Evolutionary conservation across 2,797 vertebrate species (phyloP).

Genomic region (Phoeniculus purpureus): DNA sequence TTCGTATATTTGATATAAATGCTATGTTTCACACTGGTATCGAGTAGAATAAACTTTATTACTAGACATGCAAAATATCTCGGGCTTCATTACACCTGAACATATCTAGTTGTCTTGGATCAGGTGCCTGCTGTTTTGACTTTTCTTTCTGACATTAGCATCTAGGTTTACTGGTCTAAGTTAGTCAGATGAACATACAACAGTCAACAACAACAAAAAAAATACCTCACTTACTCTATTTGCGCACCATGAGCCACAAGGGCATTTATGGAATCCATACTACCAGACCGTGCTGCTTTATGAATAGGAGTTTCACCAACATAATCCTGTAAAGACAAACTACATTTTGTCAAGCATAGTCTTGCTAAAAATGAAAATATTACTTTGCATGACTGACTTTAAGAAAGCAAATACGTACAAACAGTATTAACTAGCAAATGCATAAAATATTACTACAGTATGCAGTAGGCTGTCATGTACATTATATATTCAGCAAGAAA

Average conservation of each 20-base stretch:
- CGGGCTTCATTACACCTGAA: not conserved
- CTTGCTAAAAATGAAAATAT: not conserved
- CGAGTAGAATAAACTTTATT: not conserved
- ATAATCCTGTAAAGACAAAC: constrained; percentile 87
- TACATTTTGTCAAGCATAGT: constrained; percentile 62
- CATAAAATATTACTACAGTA: not conserved
- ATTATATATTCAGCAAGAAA: not conserved
- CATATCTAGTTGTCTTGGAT: constrained; percentile 33
- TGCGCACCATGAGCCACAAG: constrained; percentile 91
- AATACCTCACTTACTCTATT: constrained; percentile 88
- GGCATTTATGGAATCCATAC: constrained; percentile 91
- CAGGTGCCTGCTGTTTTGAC: not conserved
- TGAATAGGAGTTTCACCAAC: constrained; percentile 95
- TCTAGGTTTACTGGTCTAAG: constrained; percentile 40
- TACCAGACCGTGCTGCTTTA: constrained; percentile 95
- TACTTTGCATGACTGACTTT: not conserved
- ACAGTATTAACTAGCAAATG: constrained; percentile 5
- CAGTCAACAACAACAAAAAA: constrained; percentile 59
- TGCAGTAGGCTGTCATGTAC: not conserved
- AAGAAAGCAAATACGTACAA: constrained; percentile 5
- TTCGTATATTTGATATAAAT: not conserved
- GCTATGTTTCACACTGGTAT: not conserved
- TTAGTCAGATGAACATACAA: constrained; percentile 70
- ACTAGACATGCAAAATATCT: constrained; percentile 47
- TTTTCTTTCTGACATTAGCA: constrained; percentile 54